Base-by-base conservation (phyloP, 2,113 vertebrate genomes). In the Gracilinanus agilis region DNA sequence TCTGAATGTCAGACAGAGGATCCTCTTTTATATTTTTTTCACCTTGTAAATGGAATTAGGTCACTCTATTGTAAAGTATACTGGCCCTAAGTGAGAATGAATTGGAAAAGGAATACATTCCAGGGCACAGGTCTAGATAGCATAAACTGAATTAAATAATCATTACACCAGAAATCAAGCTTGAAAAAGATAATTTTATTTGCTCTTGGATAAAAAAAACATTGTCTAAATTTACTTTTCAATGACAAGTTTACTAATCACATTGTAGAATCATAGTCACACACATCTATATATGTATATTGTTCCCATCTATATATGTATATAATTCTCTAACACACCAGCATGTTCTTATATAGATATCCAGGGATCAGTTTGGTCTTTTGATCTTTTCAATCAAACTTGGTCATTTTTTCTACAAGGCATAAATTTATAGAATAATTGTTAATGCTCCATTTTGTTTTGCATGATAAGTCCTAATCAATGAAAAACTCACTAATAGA, bases 311-410 rank as follows among this genome's bases (percentile, higher is more conserved):
- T 40, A 83, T 11, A 67, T 34, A 75, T 19, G 13, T 40, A 83
- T 8, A 16, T 23, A 21, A 40, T 83, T n/a, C 67, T 83, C n/a
- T 40, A 7, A 83, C 34, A 83, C 19, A 40, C 34, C 21, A 40
- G 40, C 67, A 40, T 75, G 61, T 4, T 67, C 0, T 34, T 75
- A n/a, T 75, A n/a, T 11, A 67, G 27, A 67, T 8, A 75, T 13
- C 1, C 2, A 21, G 6, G 7, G 34, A 83, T n/a, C n/a, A n/a
- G n/a, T n/a, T n/a, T n/a, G n/a, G n/a, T 1, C 34, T 4, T 75
- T n/a, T 75, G 3, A 1, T 75, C 34, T n/a, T n/a, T n/a, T 75
- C 29, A 75, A n/a, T 1, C 29, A 75, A 75, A 75, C 10, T 61
- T 61, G 0, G 24, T 58, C 56, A 61, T 3, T n/a, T 13, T 75